These are phyloP conservation scores for Vanessa atalanta DNA, from an alignment of 1,140 invertebrate genomes.

Conservation along the genomic window DNA sequence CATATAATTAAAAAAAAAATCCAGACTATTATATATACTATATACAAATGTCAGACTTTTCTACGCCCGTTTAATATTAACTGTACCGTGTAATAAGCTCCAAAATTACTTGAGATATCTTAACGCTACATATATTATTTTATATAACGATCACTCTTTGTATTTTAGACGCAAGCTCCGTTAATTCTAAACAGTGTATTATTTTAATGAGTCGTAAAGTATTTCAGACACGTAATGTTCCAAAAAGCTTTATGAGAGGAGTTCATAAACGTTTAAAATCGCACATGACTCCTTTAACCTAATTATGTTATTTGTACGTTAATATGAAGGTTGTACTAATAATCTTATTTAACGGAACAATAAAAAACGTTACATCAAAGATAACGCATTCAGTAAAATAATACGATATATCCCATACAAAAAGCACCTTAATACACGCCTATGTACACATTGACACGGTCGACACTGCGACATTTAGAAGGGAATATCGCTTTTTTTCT, in stretches of 20 bases:
- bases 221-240: constrained; percentile 45
- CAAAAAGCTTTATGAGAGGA: constrained; percentile 36
- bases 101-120: constrained; percentile 29
- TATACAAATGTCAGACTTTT: no score
- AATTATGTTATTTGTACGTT: constrained; percentile 23
- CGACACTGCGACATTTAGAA: no score
- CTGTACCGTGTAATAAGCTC: constrained; percentile 7
- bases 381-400: no score
- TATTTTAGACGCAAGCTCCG: constrained; percentile 32
- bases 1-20: no score
- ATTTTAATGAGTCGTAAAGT: constrained; percentile 63
- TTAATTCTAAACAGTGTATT: constrained; percentile 49
- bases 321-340: not conserved
- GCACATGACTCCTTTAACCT: constrained; percentile 35
- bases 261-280: constrained; percentile 39
- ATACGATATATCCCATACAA: no score
- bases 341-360: not conserved
- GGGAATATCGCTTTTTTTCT: no score
- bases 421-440: no score
- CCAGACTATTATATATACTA: no score
- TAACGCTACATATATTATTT: constrained; percentile 14
- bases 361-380: not conserved
- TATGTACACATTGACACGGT: no score
- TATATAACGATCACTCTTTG: constrained; percentile 23
- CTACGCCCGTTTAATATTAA: not conserved